Base-by-base conservation (phyloP, 2,113 vertebrate genomes). In the Thalassoma bifasciatum region DNA sequence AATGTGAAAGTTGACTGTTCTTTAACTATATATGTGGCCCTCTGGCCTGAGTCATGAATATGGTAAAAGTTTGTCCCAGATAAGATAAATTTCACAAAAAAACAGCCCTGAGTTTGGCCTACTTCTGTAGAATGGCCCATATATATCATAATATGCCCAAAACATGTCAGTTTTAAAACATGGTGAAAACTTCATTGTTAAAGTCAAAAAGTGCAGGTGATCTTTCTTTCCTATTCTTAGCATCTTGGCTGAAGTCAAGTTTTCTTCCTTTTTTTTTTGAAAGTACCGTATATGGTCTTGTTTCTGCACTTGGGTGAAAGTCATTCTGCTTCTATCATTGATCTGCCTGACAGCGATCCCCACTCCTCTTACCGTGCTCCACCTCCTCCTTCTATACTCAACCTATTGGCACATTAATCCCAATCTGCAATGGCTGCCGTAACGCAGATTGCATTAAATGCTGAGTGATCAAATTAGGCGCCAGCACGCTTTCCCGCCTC, bases 401-500 rank as follows among this genome's bases (percentile, higher is more conserved):
- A 44, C 74, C 85, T 70, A 70, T 69, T 71, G 80, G 72, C 86
- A 80, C 81, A 88, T 91, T 91, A 89, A 88, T 91, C 82, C 88
- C 69, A 84, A 89, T 89, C 81, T 81, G 65, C 50, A 40, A 46
- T 75, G 72, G 85, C 62, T 79, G 77, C 85, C 66, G 74, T 88
- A 86, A 80, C 69, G 47, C 72, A 79, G 77, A 91, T 86, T 84
- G 72, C 83, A 93, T 92, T 90, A 92, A 87, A 81, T 23, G 74
- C 72, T 66, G 86, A 90, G 76, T 79, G 88, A 93, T 92, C 76
- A 76, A 92, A 93, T 93, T 93, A 93, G 70, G 75, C 5, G 53
- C 42, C 62, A 53, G 86, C 87, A 86, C 51, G 75, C 80, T 89
- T 74, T 69, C 75, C 68, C 67, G 58, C 87, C 83, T 85, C 86